Base-by-base conservation (phyloP, 2,113 vertebrate genomes). In the Lepus timidus region DNA sequence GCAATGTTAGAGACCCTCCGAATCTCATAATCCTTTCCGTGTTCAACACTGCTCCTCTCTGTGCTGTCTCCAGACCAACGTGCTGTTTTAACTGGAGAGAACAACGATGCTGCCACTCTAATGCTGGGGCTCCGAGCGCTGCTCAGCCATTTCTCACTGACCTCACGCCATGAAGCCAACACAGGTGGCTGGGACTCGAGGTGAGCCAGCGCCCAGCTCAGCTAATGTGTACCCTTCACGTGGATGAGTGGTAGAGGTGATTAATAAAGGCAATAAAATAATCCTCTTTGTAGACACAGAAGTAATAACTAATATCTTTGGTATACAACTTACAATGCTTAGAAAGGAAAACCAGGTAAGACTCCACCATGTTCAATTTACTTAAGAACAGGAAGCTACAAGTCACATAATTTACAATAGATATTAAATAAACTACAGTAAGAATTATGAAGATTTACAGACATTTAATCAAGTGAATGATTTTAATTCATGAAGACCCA, bases 271-370 rank as follows among this genome's bases (percentile, higher is more conserved):
- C 13, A 68, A 93, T 96, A 96, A 98, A 97, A 95, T 68, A 76
- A 94, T 91, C 92, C 93, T 93, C 94, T 98, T 96, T 44, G 83
- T 95, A 93, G 73, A 96, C 96, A 95, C 62, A 33, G 93, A 97
- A 95, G 95, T 61, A 67, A 51, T 97, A 97, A 98, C 98, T 95
- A 97, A 98, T 98, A 98, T 99, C 99, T 99, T 99, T 99, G 99
- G 99, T 99, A 98, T 98, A 98, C 97, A 98, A 98, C 97, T 98
- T 97, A 98, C 97, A 96, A 96, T 61, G 95, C 64, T 86, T 98
- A 90, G 96, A 96, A 97, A 98, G 96, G 62, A 96, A 96, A 97
- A 98, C 95, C 94, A 70, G 96, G 86, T 96, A 96, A 97, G 96
- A 98, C 93, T 97, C 95, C 96, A 97, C 96, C 93, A 97, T 94